Evolutionary conservation across 2,113 vertebrate species (phyloP), one percentile per base, ranked within the genome.

Genomic region (Pleuronectes platessa): DNA sequence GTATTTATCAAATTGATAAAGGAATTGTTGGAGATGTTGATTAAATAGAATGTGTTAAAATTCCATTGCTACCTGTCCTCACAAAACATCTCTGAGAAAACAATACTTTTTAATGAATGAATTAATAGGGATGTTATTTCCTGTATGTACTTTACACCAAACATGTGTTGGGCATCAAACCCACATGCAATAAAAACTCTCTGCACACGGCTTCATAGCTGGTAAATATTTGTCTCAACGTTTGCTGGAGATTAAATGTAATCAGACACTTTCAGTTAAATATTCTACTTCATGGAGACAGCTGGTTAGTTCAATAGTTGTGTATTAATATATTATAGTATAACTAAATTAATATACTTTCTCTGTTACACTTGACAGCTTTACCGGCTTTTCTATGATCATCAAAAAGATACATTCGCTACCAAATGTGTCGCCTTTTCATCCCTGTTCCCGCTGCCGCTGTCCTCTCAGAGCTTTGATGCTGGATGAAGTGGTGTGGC

Each of bases 401-500:
- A 31, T 31, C 31, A 31, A 31, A 31, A 6, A 31, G 7, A 31
- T 31, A 31, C 31, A 53, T 9, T 17, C 20, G 0, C 56, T 47
- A 49, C 20, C n/a, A 3, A 49, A 17, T 60, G 53, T 56, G 18
- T 2, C 7, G 24, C 20, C 24, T 40, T 35, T 54, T 58, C 56
- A 17, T 69, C 64, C n/a, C 47, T 68, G 55, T 31, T 61, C 73
- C 58, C 26, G 11, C 10, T 31, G 56, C 78, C 88, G 84, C 76
- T 90, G 82, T 85, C 45, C 45, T 20, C 37, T 86, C 61, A 62
- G 60, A 42, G 63, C 79, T 90, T 88, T 92, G 88, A 91, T 87
- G 81, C 69, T 87, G 51, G 82, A 68, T 74, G 53, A 79, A 78
- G 83, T 54, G 47, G 37, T 7, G 24, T 55, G 37, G 66, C 85